Base-by-base conservation (phyloP, 2,888 invertebrate genomes). In the Rhingia rostrata region DNA sequence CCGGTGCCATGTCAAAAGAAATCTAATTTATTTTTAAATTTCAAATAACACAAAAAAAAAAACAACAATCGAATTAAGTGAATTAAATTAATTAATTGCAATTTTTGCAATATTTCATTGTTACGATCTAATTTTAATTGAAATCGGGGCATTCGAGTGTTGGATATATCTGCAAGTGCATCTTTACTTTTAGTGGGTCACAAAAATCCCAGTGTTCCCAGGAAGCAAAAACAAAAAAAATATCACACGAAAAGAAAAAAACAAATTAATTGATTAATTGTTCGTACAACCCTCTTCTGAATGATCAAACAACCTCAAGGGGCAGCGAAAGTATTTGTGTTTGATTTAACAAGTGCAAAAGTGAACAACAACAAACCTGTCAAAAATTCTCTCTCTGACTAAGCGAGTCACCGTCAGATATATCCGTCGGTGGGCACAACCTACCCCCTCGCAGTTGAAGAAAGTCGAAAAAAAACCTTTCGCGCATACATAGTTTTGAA, bases 21-120 rank as follows among this genome's bases (percentile, higher is more conserved):
- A 74, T 73, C 51, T 79, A 73, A 83, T 72, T 83, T 79, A 79
- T 73, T 83, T 83, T 72, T 82, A 72, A 77, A 75, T 75, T 63
- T 22, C 22, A 22, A 22, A 22, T 22, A 22, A 22, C 22, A 22
- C 22, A 2, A 22, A 22, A 22, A 39, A 63, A 33, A 56, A 33
- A 33, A 45, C 37, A 54, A 53, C 67, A 69, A 75, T 61, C 33
- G 47, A 69, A 63, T 70, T 51, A 69, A 64, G 58, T 66, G 56
- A 66, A 81, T 77, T 60, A 56, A 56, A 64, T 72, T 30, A 70
- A 79, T 79, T 66, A 60, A 73, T 72, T 51, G 49, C 22, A 70
- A 70, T 60, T 61, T 53, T 7, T 10, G 30, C 39, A 39, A 4
- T n/a, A 12, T 51, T 43, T 43, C 43, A 66, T 74, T 75, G 43